These are phyloP conservation scores for Cynopterus brachyotis DNA, from an alignment of 2,113 vertebrate genomes.

Conservation along the genomic window DNA sequence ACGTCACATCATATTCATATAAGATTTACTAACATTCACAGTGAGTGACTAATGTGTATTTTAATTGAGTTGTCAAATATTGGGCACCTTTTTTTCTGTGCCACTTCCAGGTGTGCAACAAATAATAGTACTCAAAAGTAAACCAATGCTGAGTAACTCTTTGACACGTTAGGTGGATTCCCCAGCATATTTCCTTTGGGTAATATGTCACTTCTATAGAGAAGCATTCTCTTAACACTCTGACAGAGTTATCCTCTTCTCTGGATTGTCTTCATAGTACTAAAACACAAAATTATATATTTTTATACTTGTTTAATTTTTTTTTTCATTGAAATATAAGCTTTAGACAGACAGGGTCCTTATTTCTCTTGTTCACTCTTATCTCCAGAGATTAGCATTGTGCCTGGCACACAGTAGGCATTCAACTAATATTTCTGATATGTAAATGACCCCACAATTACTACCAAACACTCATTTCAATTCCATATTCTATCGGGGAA, in stretches of 20 bases:
- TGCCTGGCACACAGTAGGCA: neutral
- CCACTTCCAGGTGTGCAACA: neutral
- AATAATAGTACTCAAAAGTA: neutral
- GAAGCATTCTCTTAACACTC: neutral
- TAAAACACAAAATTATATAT: neutral
- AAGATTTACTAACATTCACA: neutral
- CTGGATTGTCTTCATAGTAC: neutral
- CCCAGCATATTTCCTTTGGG: neutral
- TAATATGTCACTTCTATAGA: neutral
- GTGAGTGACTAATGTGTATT: neutral
- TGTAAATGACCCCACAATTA: neutral
- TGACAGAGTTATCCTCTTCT: neutral
- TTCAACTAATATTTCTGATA: neutral
- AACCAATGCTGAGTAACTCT: neutral
- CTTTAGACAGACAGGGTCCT: neutral
- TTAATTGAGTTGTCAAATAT: neutral
- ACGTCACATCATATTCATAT: neutral
- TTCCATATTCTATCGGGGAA: neutral
- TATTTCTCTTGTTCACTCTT: neutral
- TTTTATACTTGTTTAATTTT: neutral
- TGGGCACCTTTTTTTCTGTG: neutral
- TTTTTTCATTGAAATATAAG: conserved; percentile 18
- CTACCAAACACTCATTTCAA: neutral
- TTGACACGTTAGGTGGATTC: neutral
- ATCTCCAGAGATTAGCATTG: neutral